Evolutionary conservation across 2,888 invertebrate genomes (phyloP).

Genomic region (Hypercompe scribonia): DNA sequence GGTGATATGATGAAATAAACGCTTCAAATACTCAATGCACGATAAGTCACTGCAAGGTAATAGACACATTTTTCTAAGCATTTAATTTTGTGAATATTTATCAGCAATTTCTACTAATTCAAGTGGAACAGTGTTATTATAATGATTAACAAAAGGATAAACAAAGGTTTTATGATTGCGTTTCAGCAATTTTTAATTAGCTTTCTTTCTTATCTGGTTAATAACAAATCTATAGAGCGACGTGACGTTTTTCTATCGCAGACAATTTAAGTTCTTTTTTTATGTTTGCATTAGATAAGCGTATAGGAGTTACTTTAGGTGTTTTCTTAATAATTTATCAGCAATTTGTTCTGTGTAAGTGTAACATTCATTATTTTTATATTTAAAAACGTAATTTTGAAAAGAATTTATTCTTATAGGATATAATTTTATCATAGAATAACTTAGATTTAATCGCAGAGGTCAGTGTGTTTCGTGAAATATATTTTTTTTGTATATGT

Average conservation of each 20-base stretch:
- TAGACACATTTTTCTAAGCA: background rate
- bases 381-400: constrained; percentile 8
- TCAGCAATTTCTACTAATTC: background rate
- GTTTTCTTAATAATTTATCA: background rate
- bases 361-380: constrained; percentile 3
- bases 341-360: background rate
- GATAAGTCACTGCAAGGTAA: background rate
- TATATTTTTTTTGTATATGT: background rate
- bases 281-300: background rate
- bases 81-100: background rate
- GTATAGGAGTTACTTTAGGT: background rate
- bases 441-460: background rate
- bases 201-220: background rate
- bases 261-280: background rate
- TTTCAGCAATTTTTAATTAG: background rate
- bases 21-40: background rate
- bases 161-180: background rate
- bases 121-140: background rate
- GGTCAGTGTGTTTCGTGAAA: background rate
- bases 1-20: background rate
- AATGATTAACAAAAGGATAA: background rate
- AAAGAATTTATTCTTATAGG: background rate
- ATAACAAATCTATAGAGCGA: background rate
- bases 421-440: constrained; percentile 5
- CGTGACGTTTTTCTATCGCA: background rate